A percentile compares a stretch with the other conserved stretches of the same genome.
Evolutionary conservation across 2,797 vertebrate genomes (phyloP).

Genomic region (Mus minutoides): DNA sequence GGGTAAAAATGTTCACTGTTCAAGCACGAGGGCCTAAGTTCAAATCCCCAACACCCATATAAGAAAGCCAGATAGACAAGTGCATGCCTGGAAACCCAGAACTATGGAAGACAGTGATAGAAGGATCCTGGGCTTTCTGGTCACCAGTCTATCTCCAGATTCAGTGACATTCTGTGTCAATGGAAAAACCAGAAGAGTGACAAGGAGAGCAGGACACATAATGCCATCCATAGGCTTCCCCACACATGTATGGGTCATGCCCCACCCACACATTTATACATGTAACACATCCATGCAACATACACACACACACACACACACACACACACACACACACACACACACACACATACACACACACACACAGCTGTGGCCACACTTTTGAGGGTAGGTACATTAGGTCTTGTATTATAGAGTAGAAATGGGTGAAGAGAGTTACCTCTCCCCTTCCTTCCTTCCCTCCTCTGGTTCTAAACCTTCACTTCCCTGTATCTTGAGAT

Average conservation of each 20-base stretch:
- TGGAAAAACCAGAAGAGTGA: neutral
- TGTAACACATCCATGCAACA: no score
- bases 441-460: neutral
- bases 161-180: neutral
- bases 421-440: neutral
- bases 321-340: neutral
- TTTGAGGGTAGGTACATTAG: neutral
- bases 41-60: neutral
- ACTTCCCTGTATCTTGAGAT: neutral
- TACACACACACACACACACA: neutral
- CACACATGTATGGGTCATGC: neutral
- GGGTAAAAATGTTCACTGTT: neutral
- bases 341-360: neutral
- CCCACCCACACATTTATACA: neutral
- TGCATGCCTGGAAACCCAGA: neutral
- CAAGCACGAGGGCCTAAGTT: neutral
- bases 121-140: neutral
- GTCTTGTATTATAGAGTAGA: no score
- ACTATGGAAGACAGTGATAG: neutral
- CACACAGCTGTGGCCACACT: accelerated
- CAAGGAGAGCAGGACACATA: neutral
- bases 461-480: neutral
- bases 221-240: neutral
- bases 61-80: neutral
- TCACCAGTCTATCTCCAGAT: neutral